Conservation (phyloP, 2,888 invertebrate genomes). For the Nemoura dubitans region DNA sequence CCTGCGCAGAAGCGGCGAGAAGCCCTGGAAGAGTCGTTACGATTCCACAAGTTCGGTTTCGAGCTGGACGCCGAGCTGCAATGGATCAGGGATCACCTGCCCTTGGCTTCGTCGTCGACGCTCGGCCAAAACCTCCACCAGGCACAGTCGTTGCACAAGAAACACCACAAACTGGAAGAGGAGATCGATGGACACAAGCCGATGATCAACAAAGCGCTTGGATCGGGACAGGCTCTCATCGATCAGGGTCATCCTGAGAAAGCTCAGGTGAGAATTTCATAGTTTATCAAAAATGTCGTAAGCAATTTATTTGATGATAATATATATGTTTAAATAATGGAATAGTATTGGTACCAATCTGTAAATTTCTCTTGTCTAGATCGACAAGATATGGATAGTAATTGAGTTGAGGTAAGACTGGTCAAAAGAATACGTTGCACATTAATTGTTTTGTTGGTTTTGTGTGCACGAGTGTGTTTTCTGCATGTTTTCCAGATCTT, state of each 20-base stretch:
- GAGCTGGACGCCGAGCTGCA: conserved; percentile 92
- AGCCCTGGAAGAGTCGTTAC: conserved; percentile 83
- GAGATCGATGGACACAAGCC: conserved; percentile 89
- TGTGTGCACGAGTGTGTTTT: neutral
- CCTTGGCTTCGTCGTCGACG: conserved; percentile 78
- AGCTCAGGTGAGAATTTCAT: conserved; percentile 67
- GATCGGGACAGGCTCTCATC: conserved; percentile 79
- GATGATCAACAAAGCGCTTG: conserved; percentile 82
- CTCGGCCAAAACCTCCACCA: conserved; percentile 89
- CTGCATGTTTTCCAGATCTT: neutral
- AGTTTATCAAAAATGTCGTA: conserved; percentile 21
- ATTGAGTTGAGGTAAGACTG: neutral
- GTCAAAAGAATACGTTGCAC: neutral
- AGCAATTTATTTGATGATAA: conserved; percentile 32
- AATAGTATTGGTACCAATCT: neutral
- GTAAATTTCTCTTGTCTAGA: conserved; percentile 7
- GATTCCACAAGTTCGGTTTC: conserved; percentile 92
- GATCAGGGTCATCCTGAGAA: conserved; percentile 82
- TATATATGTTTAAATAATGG: neutral
- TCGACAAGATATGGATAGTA: neutral
- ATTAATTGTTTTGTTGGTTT: neutral
- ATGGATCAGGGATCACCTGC: conserved; percentile 93
- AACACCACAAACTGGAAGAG: conserved; percentile 90
- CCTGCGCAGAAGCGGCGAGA: conserved; percentile 77
- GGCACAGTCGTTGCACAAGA: conserved; percentile 90